phyloP scores from a whole-genome alignment of 2,888 invertebrate genomes.

The Pachycephus smyrnensis region DNA sequence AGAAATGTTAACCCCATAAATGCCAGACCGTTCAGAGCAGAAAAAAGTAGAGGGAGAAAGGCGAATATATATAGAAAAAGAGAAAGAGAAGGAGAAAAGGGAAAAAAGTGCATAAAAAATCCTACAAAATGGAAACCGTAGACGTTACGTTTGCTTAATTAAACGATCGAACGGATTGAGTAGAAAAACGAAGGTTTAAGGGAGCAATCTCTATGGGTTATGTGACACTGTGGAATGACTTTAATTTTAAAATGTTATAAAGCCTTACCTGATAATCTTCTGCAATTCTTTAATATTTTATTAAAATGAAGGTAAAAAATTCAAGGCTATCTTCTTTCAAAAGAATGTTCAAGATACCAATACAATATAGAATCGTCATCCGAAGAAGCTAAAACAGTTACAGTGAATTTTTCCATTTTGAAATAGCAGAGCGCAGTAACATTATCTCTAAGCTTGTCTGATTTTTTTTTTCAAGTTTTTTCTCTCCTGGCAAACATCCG shows the following conservation, averaged over 20 bases:
- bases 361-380: background rate
- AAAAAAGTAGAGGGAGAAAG: conserved; percentile 14
- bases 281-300: background rate
- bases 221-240: background rate
- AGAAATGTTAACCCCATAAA: conserved; percentile 66
- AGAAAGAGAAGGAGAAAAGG: conserved; percentile 25
- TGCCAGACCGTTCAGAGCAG: conserved; percentile 56
- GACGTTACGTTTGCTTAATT: conserved; percentile 34
- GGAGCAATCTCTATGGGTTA: background rate
- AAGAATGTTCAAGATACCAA: background rate
- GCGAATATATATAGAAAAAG: conserved; percentile 16
- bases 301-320: background rate
- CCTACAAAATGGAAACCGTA: conserved; percentile 33
- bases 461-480: background rate
- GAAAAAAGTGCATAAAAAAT: conserved; percentile 37
- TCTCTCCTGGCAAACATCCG: background rate
- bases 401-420: background rate
- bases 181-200: background rate
- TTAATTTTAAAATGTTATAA: background rate
- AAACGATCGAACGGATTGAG: conserved; percentile 27
- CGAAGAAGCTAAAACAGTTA: background rate
- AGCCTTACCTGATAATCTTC: background rate
- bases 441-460: background rate
- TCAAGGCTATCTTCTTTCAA: background rate
- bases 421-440: background rate